A percentile compares a stretch with the other conserved stretches of the same genome.
phyloP scores from a whole-genome alignment of 2,797 vertebrate genomes.

The Liasis olivaceus region DNA sequence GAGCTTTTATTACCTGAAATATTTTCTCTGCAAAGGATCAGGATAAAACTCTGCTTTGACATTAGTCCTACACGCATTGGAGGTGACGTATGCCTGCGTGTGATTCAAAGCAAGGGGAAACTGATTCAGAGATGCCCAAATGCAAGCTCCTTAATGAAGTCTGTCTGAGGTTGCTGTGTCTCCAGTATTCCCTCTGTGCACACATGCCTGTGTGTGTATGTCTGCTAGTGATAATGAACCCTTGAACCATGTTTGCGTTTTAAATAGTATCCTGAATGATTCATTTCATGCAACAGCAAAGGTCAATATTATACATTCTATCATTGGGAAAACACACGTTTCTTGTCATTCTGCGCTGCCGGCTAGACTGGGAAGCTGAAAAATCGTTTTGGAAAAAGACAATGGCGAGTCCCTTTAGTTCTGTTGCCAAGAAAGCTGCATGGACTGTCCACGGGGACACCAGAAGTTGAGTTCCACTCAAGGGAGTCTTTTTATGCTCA shows the following conservation, averaged over 20 bases:
- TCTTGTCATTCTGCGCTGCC: slow-evolving; percentile 68
- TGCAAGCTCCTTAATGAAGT: slow-evolving; percentile 65
- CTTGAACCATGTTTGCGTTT: slow-evolving; percentile 67
- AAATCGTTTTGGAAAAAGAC: background rate
- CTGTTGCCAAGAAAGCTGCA: background rate
- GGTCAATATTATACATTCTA: slow-evolving; percentile 65
- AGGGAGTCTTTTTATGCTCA: background rate
- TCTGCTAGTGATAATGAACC: slow-evolving; percentile 68
- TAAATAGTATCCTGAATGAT: slow-evolving; percentile 66
- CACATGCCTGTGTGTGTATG: slow-evolving; percentile 41
- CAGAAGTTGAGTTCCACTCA: background rate
- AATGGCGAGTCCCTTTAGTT: background rate
- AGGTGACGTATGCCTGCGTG: background rate
- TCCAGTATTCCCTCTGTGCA: slow-evolving; percentile 45
- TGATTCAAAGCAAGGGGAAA: slow-evolving; percentile 1
- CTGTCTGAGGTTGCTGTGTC: slow-evolving; percentile 68
- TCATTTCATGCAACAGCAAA: slow-evolving; percentile 70
- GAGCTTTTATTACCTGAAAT: background rate
- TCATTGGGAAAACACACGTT: slow-evolving; percentile 64
- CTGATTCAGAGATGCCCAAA: slow-evolving; percentile 64
- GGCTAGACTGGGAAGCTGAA: slow-evolving; percentile 45
- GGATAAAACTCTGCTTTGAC: background rate
- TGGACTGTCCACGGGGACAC: background rate
- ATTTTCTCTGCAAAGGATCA: background rate
- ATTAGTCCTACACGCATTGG: background rate